Evolutionary conservation across 2,888 invertebrate genomes (phyloP).

Genomic region (Neoaliturus tenellus): DNA sequence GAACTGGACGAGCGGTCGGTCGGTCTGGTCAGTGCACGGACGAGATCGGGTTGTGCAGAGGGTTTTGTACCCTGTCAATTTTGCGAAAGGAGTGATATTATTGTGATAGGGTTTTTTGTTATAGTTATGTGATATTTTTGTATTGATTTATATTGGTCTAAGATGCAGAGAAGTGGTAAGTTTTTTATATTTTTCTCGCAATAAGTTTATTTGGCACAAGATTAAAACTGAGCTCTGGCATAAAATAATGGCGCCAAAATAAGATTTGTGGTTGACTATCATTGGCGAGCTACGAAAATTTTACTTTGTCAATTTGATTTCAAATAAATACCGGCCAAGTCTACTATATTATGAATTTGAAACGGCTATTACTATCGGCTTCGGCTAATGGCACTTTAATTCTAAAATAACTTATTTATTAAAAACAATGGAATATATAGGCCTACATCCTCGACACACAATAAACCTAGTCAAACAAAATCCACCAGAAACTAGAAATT

Average conservation of each 20-base stretch:
- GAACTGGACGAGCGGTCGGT: too few species aligned
- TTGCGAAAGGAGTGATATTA: background rate
- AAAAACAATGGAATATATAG: too few species aligned
- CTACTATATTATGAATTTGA: too few species aligned
- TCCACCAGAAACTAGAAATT: too few species aligned
- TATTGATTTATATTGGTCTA: background rate
- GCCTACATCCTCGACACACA: too few species aligned
- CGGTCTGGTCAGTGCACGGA: background rate
- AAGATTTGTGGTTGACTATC: background rate
- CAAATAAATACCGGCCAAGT: too few species aligned
- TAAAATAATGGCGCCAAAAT: constrained; percentile 48
- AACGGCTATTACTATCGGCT: too few species aligned
- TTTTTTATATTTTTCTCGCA: background rate
- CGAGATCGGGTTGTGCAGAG: background rate
- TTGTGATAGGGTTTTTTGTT: background rate
- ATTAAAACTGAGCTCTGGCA: background rate
- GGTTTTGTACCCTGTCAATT: background rate
- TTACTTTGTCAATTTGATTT: too few species aligned
- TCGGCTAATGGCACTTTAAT: too few species aligned
- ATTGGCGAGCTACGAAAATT: background rate
- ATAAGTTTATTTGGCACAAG: background rate
- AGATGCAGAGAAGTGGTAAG: constrained; percentile 48
- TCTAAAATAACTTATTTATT: too few species aligned
- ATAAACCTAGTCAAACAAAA: too few species aligned
- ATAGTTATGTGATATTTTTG: constrained; percentile 35